Conservation (phyloP, 2,113 vertebrate species). For the Gambusia holbrooki region DNA sequence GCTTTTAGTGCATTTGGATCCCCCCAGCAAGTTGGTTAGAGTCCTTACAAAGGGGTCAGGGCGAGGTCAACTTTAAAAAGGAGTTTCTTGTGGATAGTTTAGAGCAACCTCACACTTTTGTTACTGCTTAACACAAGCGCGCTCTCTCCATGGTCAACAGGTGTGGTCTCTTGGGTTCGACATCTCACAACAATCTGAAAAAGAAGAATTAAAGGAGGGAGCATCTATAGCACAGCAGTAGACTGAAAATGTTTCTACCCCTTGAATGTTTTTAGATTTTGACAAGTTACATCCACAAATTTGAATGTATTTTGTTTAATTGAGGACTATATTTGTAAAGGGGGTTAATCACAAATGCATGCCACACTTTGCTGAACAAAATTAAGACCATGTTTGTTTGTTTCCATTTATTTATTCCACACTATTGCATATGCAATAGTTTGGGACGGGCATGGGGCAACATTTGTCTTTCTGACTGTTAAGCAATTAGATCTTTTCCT, state of each 20-base stretch:
- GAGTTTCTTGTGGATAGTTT: conserved; percentile 60
- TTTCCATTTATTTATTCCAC: too few species aligned
- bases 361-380: too few species aligned
- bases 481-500: too few species aligned
- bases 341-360: too few species aligned
- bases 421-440: too few species aligned
- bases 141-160: conserved; percentile 71
- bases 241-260: background rate
- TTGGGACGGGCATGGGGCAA: too few species aligned
- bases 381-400: too few species aligned
- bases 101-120: conserved; percentile 69
- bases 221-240: background rate
- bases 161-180: conserved; percentile 64
- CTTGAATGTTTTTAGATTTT: too few species aligned
- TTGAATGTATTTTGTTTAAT: too few species aligned
- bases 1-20: conserved; percentile 72
- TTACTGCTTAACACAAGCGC: conserved; percentile 58
- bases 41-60: conserved; percentile 76
- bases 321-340: too few species aligned
- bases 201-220: conserved; percentile 30
- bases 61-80: conserved; percentile 75
- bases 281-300: too few species aligned
- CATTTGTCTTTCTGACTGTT: too few species aligned
- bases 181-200: conserved; percentile 18
- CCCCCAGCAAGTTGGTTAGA: conserved; percentile 75